Evolutionary conservation across 2,797 vertebrate genomes (phyloP), one percentile per base, ranked within the genome.

Genomic region (Chaunax sp.): DNA sequence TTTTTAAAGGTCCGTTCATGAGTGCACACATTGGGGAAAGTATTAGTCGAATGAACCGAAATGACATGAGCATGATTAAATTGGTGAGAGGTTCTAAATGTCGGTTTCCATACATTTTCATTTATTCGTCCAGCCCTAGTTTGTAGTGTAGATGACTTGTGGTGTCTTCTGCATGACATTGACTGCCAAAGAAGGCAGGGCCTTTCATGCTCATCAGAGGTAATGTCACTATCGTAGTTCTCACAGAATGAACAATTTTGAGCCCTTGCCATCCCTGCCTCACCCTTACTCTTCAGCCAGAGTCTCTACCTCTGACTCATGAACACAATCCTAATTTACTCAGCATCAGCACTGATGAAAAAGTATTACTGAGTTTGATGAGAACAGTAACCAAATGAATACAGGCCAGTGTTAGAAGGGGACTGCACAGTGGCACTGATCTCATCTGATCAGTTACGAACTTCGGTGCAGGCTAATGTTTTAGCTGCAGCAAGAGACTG

Each of bases 311-410:
- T 62, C 53, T 30, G 61, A 54, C 70, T 79, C 63, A 30, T 81
- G 82, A 90, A 89, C 84, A 85, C 75, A 37, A 51, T 81, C 80
- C 53, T 26, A 52, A 79, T 81, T 72, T 81, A 62, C 80, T 87
- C 87, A 87, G 87, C 86, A 81, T 50, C 69, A 84, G 75, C 64
- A 83, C 68, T 85, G 87, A 86, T 87, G 85, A 86, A 85, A 61
- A 77, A 68, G 82, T 56, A 23, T 80, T 81, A 64, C 28, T 57
- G 44, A 44, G 60, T 59, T 72, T 82, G 83, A 75, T 87, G 77
- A 81, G 68, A 57, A 50, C 2, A 13, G 43, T 40, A 46, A 53
- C 68, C 56, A 41, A 46, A 53, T 55, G 72, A 82, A 72, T 75
- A 81, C 63, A 72, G 45, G 58, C 8, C 23, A 0, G 56, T 83